Evolutionary conservation across 2,113 vertebrate species (phyloP), one percentile per base, ranked within the genome.

Genomic region (Rhadina sibilatrix): DNA sequence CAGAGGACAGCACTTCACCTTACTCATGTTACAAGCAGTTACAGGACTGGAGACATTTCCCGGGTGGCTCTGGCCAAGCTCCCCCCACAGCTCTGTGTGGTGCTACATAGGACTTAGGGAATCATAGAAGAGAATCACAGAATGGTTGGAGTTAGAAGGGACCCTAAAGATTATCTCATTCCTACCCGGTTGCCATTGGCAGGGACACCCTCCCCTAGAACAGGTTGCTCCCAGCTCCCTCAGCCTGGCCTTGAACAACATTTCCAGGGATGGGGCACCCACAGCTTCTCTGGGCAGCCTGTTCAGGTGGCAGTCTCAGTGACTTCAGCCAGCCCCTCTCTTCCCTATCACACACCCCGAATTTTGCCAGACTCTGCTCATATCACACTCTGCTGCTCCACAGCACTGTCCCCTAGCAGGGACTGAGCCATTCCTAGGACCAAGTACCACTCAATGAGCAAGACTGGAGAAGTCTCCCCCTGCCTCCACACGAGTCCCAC

Each of bases 401-500:
- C 52, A 49, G 44, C 21, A 5, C 57, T 28, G 18, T 7, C 14
- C 31, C 52, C 50, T 83, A 31, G 20, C 37, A 28, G 0, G 4
- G 74, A 6, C 52, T 13, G 65, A 89, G 49, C 53, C 63, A 19
- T 47, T 82, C 81, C 57, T 17, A 53, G 61, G 40, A 53, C 19
- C 40, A 59, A 61, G 54, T 7, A 77, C 33, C 56, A 24, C 27
- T 18, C 44, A 35, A 90, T 37, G 56, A 96, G 76, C 4, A 7
- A 90, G 88, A 38, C 60, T 75, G 69, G 88, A 63, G 79, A 83
- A 92, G 84, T 27, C 85, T 57, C 8, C 0, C 52, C 28, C 21
- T 4, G 0, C 12, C 63, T 38, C 3, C 30, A 1, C 1, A 1
- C 0, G 0, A 94, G 38, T 30, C 71, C 68, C 52, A 20, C 47